Percentiles rank a stretch among this genome's conserved stretches.
These are phyloP conservation scores for Lordiphosa collinella DNA, from an alignment of 1,140 invertebrate genomes.

Conservation along the genomic window DNA sequence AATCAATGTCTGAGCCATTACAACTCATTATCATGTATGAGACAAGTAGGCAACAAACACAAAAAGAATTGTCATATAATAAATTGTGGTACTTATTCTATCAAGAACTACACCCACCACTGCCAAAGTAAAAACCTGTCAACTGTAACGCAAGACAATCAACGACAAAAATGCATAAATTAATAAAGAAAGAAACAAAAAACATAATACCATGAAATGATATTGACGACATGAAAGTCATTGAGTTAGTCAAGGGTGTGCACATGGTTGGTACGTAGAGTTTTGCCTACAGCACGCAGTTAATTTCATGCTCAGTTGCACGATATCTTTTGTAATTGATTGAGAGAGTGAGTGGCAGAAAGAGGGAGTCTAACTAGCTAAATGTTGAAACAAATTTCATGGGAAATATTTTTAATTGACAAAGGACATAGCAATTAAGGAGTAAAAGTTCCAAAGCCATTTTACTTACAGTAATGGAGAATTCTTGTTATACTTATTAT, in stretches of 20 bases:
- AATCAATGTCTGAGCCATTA: slow-evolving; percentile 55
- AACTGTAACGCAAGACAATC: slow-evolving; percentile 71
- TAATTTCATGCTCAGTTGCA: slow-evolving; percentile 70
- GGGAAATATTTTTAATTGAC: no score
- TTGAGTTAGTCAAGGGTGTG: slow-evolving; percentile 23
- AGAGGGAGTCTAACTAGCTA: neutral
- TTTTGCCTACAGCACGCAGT: slow-evolving; percentile 49
- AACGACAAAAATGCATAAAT: slow-evolving; percentile 65
- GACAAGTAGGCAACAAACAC: neutral
- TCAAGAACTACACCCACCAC: slow-evolving; percentile 21
- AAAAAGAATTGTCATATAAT: slow-evolving; percentile 14
- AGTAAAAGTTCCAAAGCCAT: no score
- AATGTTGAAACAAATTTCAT: neutral
- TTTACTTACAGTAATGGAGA: no score
- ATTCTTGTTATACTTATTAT: no score
- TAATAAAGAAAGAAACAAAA: slow-evolving; percentile 47
- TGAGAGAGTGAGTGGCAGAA: neutral
- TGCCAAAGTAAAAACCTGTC: slow-evolving; percentile 49
- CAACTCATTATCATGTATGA: slow-evolving; percentile 53
- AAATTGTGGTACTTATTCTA: slow-evolving; percentile 34
- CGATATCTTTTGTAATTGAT: slow-evolving; percentile 64
- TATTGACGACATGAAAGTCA: slow-evolving; percentile 56
- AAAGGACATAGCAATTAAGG: no score
- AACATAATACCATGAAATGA: slow-evolving; percentile 34
- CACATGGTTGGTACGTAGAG: slow-evolving; percentile 4